Conservation (phyloP, 1,140 invertebrate species). For the Andricus grossulariae region DNA sequence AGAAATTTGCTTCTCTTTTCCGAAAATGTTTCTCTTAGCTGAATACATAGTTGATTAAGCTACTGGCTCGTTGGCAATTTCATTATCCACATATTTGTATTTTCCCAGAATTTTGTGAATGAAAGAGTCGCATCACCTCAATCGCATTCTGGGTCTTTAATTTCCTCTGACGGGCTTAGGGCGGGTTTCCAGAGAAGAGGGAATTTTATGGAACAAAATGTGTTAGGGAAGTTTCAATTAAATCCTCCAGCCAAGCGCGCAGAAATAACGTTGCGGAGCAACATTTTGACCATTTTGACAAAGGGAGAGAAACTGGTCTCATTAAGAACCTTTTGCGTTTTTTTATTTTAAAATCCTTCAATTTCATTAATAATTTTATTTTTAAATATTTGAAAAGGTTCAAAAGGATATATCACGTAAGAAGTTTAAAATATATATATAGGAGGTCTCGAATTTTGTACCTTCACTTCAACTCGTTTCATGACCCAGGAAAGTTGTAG, state of each 20-base stretch:
- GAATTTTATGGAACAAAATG: slow-evolving; percentile 32
- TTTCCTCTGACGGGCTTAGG: slow-evolving; percentile 13
- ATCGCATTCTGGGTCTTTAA: slow-evolving; percentile 23
- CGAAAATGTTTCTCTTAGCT: not conserved
- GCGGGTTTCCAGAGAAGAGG: not conserved
- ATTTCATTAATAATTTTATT: not conserved
- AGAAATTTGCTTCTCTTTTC: not conserved
- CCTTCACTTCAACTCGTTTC: too few relatives aligned
- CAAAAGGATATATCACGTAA: too few relatives aligned
- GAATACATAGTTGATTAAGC: not conserved
- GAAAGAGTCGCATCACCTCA: slow-evolving; percentile 27
- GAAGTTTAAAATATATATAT: fast-evolving
- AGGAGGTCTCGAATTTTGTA: too few relatives aligned
- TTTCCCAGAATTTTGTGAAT: slow-evolving; percentile 4
- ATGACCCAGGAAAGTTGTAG: too few relatives aligned
- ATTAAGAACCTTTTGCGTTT: not conserved
- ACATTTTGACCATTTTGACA: slow-evolving; percentile 8
- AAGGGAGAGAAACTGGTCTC: not conserved
- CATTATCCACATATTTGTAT: not conserved
- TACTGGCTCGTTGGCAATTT: not conserved
- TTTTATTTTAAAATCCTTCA: not conserved
- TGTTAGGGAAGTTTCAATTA: slow-evolving; percentile 42
- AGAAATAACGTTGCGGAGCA: slow-evolving; percentile 17
- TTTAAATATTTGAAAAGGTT: not conserved
- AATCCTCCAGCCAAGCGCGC: slow-evolving; percentile 34